Evolutionary conservation across 1,140 invertebrate species (phyloP).

Genomic region (Drosophila tristis): DNA sequence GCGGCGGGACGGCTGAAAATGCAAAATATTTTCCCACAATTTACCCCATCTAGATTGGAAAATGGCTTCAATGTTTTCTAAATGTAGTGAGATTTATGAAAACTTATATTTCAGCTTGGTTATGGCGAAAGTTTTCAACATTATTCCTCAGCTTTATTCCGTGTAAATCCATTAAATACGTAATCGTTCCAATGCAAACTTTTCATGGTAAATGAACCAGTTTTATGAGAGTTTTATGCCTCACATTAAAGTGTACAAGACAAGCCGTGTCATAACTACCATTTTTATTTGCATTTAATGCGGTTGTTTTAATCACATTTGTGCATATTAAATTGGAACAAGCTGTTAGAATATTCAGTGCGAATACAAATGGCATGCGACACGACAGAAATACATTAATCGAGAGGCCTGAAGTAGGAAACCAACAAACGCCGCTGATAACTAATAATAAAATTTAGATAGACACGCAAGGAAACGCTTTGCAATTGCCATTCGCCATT

Average conservation of each 20-base stretch:
- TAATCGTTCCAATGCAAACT: conserved; percentile 12
- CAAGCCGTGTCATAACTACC: not conserved
- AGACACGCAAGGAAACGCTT: conserved; percentile 74
- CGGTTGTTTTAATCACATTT: conserved; percentile 66
- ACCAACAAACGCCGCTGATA: conserved; percentile 60
- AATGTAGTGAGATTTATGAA: not conserved
- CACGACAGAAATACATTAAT: conserved; percentile 72
- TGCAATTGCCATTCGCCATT: conserved; percentile 55
- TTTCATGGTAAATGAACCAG: too few species aligned
- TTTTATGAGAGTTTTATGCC: not conserved
- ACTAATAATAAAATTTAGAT: conserved; percentile 77
- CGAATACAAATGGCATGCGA: conserved; percentile 48
- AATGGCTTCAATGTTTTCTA: not conserved
- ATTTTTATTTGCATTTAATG: conserved; percentile 49
- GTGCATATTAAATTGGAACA: conserved; percentile 26
- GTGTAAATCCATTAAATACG: not conserved
- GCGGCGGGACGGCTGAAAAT: conserved; percentile 9
- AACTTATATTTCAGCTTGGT: not conserved
- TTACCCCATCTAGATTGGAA: conserved; percentile 38
- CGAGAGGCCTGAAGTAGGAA: conserved; percentile 40
- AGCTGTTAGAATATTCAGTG: conserved; percentile 58
- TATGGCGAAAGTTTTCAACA: not conserved
- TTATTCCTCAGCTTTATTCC: not conserved
- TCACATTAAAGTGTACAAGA: not conserved
- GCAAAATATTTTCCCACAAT: conserved; percentile 42